Conservation (phyloP, 2,113 vertebrate species). For the Saguinus imperator region DNA sequence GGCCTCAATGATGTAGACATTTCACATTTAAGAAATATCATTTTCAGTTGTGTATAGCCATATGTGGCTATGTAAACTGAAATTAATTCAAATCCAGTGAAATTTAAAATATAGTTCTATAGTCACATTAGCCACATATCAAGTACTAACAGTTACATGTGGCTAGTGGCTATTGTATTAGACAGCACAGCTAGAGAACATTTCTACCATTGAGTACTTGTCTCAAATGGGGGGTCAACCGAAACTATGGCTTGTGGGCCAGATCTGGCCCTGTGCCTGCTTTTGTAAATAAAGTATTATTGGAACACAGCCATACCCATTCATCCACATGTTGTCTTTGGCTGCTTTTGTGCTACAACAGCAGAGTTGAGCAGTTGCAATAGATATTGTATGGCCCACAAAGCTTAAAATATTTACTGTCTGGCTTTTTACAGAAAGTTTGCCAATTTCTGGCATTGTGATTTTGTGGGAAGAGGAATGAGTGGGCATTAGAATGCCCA, state of each 20-base stretch:
- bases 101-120: background rate
- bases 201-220: background rate
- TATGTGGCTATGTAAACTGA: background rate
- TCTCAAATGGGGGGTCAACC: background rate
- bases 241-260: background rate
- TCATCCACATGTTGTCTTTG: background rate
- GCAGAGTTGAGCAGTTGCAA: background rate
- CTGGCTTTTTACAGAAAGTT: background rate
- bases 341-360: background rate
- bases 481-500: background rate
- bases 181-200: background rate
- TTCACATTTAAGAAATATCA: background rate
- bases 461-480: background rate
- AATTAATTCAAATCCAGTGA: background rate
- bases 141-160: background rate
- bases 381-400: background rate
- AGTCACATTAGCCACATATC: background rate
- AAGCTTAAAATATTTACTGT: background rate
- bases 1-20: background rate
- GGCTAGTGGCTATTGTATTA: background rate
- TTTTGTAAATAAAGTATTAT: constrained; percentile 39
- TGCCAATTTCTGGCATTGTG: background rate
- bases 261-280: background rate
- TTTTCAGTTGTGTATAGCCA: background rate
- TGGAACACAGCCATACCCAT: background rate